Percentiles rank a stretch among this genome's conserved stretches.
phyloP scores from a whole-genome alignment of 2,797 vertebrate genomes.

The Propithecus perrieri region DNA sequence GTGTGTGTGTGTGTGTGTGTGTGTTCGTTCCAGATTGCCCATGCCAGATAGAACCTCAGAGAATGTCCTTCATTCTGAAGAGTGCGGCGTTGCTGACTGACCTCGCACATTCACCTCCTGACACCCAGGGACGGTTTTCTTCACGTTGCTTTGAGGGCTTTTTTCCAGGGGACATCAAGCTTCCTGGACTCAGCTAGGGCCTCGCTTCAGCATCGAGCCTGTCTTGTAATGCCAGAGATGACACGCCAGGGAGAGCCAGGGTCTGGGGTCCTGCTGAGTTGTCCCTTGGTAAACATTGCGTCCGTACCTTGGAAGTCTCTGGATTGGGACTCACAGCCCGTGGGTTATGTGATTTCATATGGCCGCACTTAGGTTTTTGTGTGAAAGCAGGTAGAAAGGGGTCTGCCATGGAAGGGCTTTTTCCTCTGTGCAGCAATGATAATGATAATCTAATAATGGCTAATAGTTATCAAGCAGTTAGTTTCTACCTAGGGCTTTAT shows the following conservation, averaged over 20 bases:
- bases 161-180: neutral
- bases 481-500: neutral
- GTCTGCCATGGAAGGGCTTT: accelerated
- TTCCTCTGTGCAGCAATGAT: neutral
- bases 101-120: neutral
- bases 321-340: neutral
- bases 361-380: neutral
- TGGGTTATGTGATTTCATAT: accelerated
- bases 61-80: neutral
- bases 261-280: accelerated
- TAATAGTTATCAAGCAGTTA: neutral
- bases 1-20: too few relatives aligned
- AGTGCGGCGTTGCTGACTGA: accelerated
- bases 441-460: neutral
- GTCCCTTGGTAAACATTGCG: neutral
- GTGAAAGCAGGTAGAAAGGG: neutral
- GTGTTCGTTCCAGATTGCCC: neutral
- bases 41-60: neutral
- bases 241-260: neutral
- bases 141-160: neutral
- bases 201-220: neutral
- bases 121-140: neutral
- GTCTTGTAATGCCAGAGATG: neutral
- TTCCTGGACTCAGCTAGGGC: neutral
- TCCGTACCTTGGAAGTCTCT: neutral